Percentiles rank a stretch among this genome's conserved stretches.
These are phyloP conservation scores for Drosophila macrothrix DNA, from an alignment of 2,888 invertebrate species.

Conservation along the genomic window DNA sequence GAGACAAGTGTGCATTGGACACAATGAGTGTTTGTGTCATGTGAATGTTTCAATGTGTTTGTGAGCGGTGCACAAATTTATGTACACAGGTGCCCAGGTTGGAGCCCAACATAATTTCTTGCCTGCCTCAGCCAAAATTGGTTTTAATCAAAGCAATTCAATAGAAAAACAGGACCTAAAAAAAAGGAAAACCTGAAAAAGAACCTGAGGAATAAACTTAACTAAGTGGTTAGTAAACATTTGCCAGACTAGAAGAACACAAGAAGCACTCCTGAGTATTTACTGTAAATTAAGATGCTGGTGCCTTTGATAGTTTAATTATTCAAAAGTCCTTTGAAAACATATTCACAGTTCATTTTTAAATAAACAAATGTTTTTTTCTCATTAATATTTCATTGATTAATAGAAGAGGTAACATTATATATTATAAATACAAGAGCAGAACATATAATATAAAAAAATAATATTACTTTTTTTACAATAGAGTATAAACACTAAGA, in stretches of 20 bases:
- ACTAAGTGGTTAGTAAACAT: slow-evolving; percentile 25
- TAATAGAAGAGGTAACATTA: neutral
- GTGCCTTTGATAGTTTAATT: neutral
- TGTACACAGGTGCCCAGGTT: slow-evolving; percentile 42
- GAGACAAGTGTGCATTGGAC: slow-evolving; percentile 16
- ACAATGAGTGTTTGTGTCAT: slow-evolving; percentile 2
- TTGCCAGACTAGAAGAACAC: neutral
- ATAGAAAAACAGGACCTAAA: slow-evolving; percentile 35
- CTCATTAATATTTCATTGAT: neutral
- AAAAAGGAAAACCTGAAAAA: slow-evolving; percentile 5
- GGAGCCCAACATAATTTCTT: slow-evolving; percentile 32
- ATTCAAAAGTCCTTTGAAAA: neutral
- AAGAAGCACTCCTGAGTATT: neutral
- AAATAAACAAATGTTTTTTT: neutral
- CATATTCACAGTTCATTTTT: neutral
- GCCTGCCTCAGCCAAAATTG: slow-evolving; percentile 24
- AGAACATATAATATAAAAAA: neutral
- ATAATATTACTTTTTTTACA: neutral
- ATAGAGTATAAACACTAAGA: neutral
- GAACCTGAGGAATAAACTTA: slow-evolving; percentile 1
- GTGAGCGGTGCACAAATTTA: slow-evolving; percentile 3
- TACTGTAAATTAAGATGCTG: neutral
- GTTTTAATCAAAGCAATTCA: slow-evolving; percentile 56
- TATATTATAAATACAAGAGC: no score
- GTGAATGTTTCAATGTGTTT: slow-evolving; percentile 7